Conservation (phyloP, 2,113 vertebrate species). For the Sterna hirundo region DNA sequence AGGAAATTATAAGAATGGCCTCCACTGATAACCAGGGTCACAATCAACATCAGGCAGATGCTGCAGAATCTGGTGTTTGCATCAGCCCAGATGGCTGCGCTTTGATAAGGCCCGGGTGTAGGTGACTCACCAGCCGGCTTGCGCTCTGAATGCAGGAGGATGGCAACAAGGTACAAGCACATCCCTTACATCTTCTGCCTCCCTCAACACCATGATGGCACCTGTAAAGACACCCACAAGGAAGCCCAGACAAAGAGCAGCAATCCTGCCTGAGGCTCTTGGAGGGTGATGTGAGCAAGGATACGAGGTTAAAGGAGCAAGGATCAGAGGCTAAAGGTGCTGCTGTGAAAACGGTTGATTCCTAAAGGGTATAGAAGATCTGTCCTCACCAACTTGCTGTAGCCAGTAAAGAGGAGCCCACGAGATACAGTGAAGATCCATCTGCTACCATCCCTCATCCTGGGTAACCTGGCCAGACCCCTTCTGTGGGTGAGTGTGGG, state of each 20-base stretch:
- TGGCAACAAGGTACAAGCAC: not conserved
- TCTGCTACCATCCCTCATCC: not conserved
- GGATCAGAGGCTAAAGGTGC: not conserved
- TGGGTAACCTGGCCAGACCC: not conserved
- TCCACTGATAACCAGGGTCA: not conserved
- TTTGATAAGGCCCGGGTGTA: not conserved
- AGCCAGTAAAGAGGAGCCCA: not conserved
- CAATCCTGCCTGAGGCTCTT: not conserved
- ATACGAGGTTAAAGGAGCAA: no score
- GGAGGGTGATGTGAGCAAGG: not conserved
- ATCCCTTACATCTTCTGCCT: not conserved
- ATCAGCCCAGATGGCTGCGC: not conserved
- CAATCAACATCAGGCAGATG: not conserved
- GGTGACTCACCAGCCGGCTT: not conserved
- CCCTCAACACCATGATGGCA: not conserved
- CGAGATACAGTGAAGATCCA: not conserved
- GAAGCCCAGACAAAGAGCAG: not conserved
- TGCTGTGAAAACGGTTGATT: rapidly evolving
- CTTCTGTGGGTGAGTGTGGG: not conserved
- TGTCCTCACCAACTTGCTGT: not conserved
- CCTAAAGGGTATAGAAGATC: not conserved
- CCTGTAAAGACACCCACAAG: not conserved
- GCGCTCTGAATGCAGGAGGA: not conserved
- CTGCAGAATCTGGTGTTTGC: not conserved
- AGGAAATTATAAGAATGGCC: not conserved